phyloP scores from a whole-genome alignment of 2,888 invertebrate species.

The Lasioglossum leucozonium region DNA sequence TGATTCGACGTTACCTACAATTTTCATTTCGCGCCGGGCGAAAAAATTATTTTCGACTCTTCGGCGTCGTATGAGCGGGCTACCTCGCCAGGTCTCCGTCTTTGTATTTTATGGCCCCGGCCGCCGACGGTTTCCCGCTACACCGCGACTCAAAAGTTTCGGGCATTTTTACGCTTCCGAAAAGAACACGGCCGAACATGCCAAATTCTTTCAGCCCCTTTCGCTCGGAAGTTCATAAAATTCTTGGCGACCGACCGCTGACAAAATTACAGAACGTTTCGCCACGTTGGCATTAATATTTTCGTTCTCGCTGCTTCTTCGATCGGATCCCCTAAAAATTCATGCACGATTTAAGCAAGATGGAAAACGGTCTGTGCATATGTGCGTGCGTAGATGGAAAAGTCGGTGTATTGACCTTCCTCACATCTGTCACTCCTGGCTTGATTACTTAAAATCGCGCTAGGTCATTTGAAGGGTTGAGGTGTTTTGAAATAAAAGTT shows the following conservation, averaged over 20 bases:
- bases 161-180: neutral
- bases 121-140: neutral
- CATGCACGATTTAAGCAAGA: too few relatives aligned
- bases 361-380: too few relatives aligned
- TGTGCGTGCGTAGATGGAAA: too few relatives aligned
- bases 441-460: too few relatives aligned
- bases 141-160: neutral
- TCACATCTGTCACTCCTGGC: too few relatives aligned
- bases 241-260: neutral
- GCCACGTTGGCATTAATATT: too few relatives aligned
- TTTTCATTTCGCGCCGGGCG: neutral
- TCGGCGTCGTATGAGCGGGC: neutral
- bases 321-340: too few relatives aligned
- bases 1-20: conserved; percentile 2
- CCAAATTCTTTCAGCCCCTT: neutral
- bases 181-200: neutral
- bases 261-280: neutral
- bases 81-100: neutral
- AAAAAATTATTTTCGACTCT: neutral
- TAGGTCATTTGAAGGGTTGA: too few relatives aligned
- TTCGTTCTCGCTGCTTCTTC: too few relatives aligned
- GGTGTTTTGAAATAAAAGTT: too few relatives aligned
- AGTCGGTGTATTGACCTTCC: too few relatives aligned
- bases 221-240: neutral
- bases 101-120: neutral